phyloP scores from a whole-genome alignment of 2,797 vertebrate species.

The Peromyscus eremicus region DNA sequence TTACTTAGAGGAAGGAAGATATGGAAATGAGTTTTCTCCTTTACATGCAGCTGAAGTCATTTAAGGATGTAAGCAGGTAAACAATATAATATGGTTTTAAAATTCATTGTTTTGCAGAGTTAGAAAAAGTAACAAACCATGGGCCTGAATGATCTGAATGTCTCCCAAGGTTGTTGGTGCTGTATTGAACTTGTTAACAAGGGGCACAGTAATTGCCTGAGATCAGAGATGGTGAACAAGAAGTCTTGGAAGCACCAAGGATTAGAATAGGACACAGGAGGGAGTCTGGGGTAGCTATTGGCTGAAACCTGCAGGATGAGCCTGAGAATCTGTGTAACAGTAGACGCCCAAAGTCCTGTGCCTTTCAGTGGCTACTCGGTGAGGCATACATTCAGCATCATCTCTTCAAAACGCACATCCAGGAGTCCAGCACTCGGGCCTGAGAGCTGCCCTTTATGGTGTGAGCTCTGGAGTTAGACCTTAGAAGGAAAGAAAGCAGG shows the following conservation, averaged over 20 bases:
- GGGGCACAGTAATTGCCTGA: neutral
- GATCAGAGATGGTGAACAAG: neutral
- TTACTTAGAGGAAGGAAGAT: neutral
- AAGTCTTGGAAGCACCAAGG: neutral
- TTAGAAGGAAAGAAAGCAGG: neutral
- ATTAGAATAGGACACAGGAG: neutral
- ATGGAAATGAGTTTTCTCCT: neutral
- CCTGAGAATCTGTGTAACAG: neutral
- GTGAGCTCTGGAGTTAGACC: neutral
- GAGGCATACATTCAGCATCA: neutral
- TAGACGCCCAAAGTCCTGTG: neutral
- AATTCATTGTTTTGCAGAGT: neutral
- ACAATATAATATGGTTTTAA: neutral
- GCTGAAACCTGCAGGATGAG: neutral
- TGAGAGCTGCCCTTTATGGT: neutral
- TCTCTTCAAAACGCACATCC: neutral
- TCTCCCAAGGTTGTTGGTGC: neutral
- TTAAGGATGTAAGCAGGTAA: constrained; percentile 26
- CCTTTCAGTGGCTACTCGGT: neutral
- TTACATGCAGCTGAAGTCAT: neutral
- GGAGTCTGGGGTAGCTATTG: neutral
- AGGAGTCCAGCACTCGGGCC: neutral
- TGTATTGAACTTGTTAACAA: neutral
- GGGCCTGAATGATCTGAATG: neutral
- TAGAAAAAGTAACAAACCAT: neutral